Conservation (phyloP, 2,888 invertebrate species). For the Drosophila merina region DNA sequence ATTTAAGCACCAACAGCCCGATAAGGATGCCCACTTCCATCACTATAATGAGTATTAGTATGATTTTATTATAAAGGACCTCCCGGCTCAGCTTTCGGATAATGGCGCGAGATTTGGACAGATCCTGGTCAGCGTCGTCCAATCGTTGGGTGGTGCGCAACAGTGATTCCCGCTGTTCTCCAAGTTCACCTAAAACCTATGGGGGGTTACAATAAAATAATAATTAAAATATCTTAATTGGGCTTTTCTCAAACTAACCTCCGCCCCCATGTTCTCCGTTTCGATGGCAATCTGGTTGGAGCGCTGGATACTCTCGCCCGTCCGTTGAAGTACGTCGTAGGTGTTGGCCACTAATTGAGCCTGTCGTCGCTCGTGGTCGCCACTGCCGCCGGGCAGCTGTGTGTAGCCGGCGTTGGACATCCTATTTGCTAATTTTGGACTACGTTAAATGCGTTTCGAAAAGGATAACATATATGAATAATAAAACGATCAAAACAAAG, state of each 20-base stretch:
- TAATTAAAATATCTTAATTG: not conserved
- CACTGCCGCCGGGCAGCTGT: slow-evolving; percentile 62
- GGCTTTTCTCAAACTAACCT: slow-evolving; percentile 75
- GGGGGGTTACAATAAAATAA: not conserved
- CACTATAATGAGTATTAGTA: slow-evolving; percentile 89
- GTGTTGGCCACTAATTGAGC: slow-evolving; percentile 84
- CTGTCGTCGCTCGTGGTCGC: slow-evolving; percentile 80
- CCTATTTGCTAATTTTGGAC: not conserved
- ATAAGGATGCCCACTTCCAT: slow-evolving; percentile 88
- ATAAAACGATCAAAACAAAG: slow-evolving; percentile 33
- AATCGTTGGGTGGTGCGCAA: slow-evolving; percentile 88
- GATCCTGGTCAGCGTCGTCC: slow-evolving; percentile 89
- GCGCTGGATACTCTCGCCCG: slow-evolving; percentile 87
- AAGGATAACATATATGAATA: not conserved
- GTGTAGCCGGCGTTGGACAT: slow-evolving; percentile 67
- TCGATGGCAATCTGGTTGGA: slow-evolving; percentile 91
- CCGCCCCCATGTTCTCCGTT: slow-evolving; percentile 91
- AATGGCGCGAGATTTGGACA: slow-evolving; percentile 87
- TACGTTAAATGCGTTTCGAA: slow-evolving; percentile 13
- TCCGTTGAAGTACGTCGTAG: slow-evolving; percentile 83
- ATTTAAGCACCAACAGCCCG: slow-evolving; percentile 87
- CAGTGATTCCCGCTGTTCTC: slow-evolving; percentile 90
- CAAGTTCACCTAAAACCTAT: slow-evolving; percentile 89
- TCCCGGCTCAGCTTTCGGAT: slow-evolving; percentile 88
- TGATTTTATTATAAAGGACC: slow-evolving; percentile 90